These are phyloP conservation scores for Cistogaster globosa DNA, from an alignment of 2,888 invertebrate species.

Conservation along the genomic window DNA sequence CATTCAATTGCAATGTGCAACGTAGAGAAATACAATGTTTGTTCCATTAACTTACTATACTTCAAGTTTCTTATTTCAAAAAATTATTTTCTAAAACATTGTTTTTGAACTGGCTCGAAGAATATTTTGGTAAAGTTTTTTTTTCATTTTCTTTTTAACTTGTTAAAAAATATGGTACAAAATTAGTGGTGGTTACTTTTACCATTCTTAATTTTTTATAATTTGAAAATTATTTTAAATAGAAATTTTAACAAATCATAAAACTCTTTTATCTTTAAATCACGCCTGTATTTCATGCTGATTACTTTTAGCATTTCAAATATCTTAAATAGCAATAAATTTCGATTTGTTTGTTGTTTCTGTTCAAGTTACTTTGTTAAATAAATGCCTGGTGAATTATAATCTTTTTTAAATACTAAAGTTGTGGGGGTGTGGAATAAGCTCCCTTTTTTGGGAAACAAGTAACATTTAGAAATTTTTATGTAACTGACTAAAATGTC, in stretches of 20 bases:
- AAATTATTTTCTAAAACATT: no score
- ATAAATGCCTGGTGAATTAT: constrained; percentile 83
- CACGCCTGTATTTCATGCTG: constrained; percentile 34
- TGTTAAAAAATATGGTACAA: no score
- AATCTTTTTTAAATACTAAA: constrained; percentile 73
- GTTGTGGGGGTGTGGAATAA: constrained; percentile 20
- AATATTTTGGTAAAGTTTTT: no score
- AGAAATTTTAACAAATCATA: constrained; percentile 44
- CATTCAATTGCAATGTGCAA: no score
- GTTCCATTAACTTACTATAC: no score
- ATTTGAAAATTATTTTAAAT: constrained; percentile 40
- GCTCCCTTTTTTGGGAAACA: constrained; percentile 25
- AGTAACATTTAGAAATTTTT: constrained; percentile 35
- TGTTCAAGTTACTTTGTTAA: constrained; percentile 63
- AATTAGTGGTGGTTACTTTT: background rate
- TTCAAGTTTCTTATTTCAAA: no score
- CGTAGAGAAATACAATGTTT: no score
- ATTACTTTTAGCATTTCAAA: constrained; percentile 73
- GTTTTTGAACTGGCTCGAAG: no score
- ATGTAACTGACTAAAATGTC: constrained; percentile 74
- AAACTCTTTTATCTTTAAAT: constrained; percentile 47
- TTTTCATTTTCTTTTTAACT: no score
- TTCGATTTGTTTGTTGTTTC: constrained; percentile 78
- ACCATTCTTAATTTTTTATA: background rate
- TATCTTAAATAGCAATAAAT: constrained; percentile 82